These are phyloP conservation scores for Anolis sagrei DNA, from an alignment of 2,113 vertebrate species.

Conservation along the genomic window DNA sequence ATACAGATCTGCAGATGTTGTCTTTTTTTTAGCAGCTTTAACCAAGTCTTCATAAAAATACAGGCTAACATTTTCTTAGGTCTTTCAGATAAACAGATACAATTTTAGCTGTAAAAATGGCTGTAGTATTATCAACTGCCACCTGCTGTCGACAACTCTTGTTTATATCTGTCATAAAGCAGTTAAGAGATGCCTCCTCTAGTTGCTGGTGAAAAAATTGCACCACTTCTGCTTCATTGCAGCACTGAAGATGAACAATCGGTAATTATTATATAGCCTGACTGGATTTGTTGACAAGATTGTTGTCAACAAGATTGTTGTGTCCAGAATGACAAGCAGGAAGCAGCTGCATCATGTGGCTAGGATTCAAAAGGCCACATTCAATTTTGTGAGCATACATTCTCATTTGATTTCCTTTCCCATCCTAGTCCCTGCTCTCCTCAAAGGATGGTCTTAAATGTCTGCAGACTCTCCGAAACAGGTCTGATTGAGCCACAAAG, in stretches of 20 bases:
- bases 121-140: not conserved
- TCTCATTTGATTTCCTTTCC: not conserved
- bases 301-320: not conserved
- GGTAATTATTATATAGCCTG: not conserved
- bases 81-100: not conserved
- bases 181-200: not conserved
- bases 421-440: too few species aligned
- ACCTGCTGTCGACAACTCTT: constrained; percentile 8
- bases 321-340: not conserved
- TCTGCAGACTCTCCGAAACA: not conserved
- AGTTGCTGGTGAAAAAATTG: not conserved
- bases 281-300: not conserved
- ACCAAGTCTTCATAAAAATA: not conserved
- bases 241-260: constrained; percentile 6
- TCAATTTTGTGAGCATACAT: not conserved
- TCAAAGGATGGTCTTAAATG: not conserved
- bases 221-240: not conserved
- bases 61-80: not conserved
- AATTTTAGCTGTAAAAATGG: not conserved
- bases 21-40: not conserved
- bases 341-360: not conserved
- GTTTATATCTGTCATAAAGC: constrained; percentile 12
- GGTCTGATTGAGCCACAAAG: not conserved
- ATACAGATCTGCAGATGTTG: not conserved
- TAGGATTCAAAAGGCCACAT: not conserved